A percentile compares a stretch with the other conserved stretches of the same genome.
Conservation (phyloP, 1,140 invertebrate genomes). For the Psix sp. region DNA sequence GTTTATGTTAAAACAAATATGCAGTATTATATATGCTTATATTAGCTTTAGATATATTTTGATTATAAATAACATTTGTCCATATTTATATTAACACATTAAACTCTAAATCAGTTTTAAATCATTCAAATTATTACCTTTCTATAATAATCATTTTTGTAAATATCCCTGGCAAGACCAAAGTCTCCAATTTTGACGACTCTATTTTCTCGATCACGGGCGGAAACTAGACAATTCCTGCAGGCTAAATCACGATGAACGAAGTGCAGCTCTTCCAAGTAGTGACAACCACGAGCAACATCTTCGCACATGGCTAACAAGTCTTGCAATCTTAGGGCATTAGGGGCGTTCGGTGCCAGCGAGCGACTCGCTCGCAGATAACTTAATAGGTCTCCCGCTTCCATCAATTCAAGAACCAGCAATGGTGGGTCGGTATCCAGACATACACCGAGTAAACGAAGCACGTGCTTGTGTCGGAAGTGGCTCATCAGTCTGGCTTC, state of each 20-base stretch:
- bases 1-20: background rate
- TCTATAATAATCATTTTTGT: constrained; percentile 97
- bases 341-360: constrained; percentile 72
- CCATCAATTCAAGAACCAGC: constrained; percentile 97
- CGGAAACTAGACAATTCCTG: constrained; percentile 93
- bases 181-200: constrained; percentile 98
- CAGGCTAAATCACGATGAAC: constrained; percentile 97
- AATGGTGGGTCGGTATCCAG: constrained; percentile 94
- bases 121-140: too few relatives aligned
- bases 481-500: constrained; percentile 98
- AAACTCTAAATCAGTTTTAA: too few relatives aligned
- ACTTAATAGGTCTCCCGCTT: constrained; percentile 94
- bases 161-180: constrained; percentile 95
- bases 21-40: too few relatives aligned
- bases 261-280: constrained; percentile 96
- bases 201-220: constrained; percentile 81
- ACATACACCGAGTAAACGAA: constrained; percentile 94
- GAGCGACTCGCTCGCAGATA: constrained; percentile 89
- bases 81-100: too few relatives aligned
- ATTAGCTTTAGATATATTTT: too few relatives aligned
- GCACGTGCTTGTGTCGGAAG: constrained; percentile 97
- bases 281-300: constrained; percentile 93
- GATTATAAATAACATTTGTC: too few relatives aligned
- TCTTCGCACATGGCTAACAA: constrained; percentile 95
- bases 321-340: constrained; percentile 86